Evolutionary conservation across 64 coral and sea anemone species (phyloP).

Genomic region (Montipora foliosa): DNA sequence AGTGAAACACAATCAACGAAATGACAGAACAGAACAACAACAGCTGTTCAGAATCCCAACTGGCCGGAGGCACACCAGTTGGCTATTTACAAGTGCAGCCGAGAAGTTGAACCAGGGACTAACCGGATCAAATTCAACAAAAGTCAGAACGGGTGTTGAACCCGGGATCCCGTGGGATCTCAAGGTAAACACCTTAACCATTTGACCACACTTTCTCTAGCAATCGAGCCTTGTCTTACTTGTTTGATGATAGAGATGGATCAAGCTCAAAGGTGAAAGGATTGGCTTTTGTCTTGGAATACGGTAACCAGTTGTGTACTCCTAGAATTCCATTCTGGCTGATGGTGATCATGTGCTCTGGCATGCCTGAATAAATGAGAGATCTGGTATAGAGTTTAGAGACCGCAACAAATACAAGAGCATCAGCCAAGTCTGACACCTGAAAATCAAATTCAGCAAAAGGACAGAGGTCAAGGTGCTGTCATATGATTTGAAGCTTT

Average conservation of each 20-base stretch:
- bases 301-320: constrained; percentile 93
- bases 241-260: constrained; percentile 59
- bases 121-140: too few relatives aligned
- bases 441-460: not conserved
- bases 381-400: constrained; percentile 61
- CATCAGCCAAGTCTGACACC: constrained; percentile 78
- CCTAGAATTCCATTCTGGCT: constrained; percentile 87
- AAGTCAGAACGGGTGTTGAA: too few relatives aligned
- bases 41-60: too few relatives aligned
- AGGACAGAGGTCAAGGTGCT: not conserved
- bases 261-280: constrained; percentile 96
- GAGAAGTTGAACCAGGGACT: too few relatives aligned
- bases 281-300: constrained; percentile 67
- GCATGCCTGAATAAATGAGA: constrained; percentile 91
- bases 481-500: not conserved
- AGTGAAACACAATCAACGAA: too few relatives aligned
- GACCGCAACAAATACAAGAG: constrained; percentile 81
- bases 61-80: too few relatives aligned
- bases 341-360: constrained; percentile 84
- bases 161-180: too few relatives aligned
- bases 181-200: too few relatives aligned
- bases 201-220: not conserved
- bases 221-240: not conserved
- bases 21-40: too few relatives aligned
- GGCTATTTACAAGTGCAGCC: too few relatives aligned